A percentile compares a stretch with the other conserved stretches of the same genome.
Evolutionary conservation across 1,140 invertebrate genomes (phyloP).

Genomic region (Drosophila albomicans): DNA sequence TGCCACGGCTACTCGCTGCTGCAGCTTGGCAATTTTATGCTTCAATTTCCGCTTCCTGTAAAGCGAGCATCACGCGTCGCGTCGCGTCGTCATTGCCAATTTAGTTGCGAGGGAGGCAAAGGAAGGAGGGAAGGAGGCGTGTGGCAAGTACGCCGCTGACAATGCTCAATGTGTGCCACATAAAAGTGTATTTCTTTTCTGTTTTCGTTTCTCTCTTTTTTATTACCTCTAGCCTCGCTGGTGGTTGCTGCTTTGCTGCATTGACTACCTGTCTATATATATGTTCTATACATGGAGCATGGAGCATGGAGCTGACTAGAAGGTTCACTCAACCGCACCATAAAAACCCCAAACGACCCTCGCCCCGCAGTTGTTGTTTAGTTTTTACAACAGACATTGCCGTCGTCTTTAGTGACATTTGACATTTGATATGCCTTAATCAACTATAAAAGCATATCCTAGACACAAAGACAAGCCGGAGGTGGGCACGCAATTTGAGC

Average conservation of each 20-base stretch:
- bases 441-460: constrained; percentile 77
- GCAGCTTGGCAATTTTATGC: constrained; percentile 81
- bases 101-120: constrained; percentile 32
- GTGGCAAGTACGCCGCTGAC: background rate
- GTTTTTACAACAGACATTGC: constrained; percentile 76
- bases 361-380: constrained; percentile 43
- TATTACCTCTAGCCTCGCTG: constrained; percentile 10
- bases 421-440: constrained; percentile 83
- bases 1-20: constrained; percentile 26
- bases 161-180: constrained; percentile 29
- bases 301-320: background rate
- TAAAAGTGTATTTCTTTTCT: constrained; percentile 33
- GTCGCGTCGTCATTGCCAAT: constrained; percentile 65
- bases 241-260: constrained; percentile 12
- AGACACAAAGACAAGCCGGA: constrained; percentile 45
- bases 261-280: constrained; percentile 43
- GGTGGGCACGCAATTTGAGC: constrained; percentile 47
- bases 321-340: constrained; percentile 54
- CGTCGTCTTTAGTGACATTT: constrained; percentile 77
- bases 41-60: constrained; percentile 81
- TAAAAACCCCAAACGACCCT: constrained; percentile 48
- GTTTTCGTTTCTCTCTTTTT: constrained; percentile 23
- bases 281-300: constrained; percentile 21
- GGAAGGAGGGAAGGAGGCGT: background rate
- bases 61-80: constrained; percentile 51